These are phyloP conservation scores for Orthonychiurus folsomi DNA, from an alignment of 2,888 invertebrate species.

Conservation along the genomic window DNA sequence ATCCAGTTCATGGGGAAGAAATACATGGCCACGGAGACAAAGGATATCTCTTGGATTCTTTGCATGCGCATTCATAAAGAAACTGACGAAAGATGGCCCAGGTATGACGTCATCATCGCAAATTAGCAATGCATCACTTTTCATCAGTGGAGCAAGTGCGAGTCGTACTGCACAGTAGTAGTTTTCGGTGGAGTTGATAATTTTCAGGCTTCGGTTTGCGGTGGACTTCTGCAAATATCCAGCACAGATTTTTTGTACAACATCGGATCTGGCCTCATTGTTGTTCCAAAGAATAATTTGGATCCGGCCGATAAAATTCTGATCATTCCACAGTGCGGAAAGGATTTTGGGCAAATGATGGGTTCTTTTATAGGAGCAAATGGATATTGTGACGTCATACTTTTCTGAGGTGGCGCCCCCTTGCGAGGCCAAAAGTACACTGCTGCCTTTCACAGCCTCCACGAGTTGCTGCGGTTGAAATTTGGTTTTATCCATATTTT, in stretches of 20 bases:
- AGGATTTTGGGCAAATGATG: slow-evolving; percentile 23
- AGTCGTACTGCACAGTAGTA: slow-evolving; percentile 26
- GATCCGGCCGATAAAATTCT: slow-evolving; percentile 21
- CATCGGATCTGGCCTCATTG: slow-evolving; percentile 15
- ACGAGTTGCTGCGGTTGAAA: slow-evolving; percentile 7
- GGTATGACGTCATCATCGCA: slow-evolving; percentile 28
- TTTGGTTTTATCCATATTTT: slow-evolving; percentile 21
- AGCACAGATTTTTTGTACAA: slow-evolving; percentile 17
- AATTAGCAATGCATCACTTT: slow-evolving; percentile 22
- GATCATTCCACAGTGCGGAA: slow-evolving; percentile 21
- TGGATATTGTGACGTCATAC: slow-evolving; percentile 25
- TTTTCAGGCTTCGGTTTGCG: slow-evolving; percentile 10
- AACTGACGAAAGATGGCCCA: slow-evolving; percentile 19
- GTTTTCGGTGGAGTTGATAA: slow-evolving; percentile 22
- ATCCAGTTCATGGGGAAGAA: slow-evolving; percentile 21
- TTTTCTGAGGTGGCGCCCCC: too few relatives aligned
- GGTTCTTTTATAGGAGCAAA: slow-evolving; percentile 28
- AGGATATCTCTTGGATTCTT: slow-evolving; percentile 22
- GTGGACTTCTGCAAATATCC: background rate
- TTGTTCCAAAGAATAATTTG: slow-evolving; percentile 32
- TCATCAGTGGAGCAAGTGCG: slow-evolving; percentile 24
- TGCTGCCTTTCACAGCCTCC: background rate
- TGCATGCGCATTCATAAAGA: slow-evolving; percentile 20
- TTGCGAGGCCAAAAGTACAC: too few relatives aligned
- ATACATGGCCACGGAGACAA: slow-evolving; percentile 26